These are phyloP conservation scores for Philereme vetulata DNA, from an alignment of 2,888 invertebrate species.

Conservation along the genomic window DNA sequence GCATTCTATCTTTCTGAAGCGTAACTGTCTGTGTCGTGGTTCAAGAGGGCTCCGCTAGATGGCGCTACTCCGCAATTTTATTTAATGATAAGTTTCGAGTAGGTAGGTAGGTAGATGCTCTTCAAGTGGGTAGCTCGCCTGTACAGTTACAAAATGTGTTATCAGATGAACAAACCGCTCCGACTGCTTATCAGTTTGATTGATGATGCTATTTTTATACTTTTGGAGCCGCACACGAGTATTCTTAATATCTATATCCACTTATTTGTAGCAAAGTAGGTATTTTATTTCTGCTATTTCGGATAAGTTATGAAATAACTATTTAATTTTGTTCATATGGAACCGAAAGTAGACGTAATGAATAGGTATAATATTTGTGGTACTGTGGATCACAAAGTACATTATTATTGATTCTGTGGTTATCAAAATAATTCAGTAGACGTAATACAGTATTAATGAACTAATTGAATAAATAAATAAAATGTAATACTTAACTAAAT, in stretches of 20 bases:
- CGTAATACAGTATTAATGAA: no score
- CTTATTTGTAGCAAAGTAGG: neutral
- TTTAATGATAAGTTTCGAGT: neutral
- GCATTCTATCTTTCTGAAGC: neutral
- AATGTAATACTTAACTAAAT: no score
- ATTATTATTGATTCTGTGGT: no score
- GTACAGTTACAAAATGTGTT: conserved; percentile 25
- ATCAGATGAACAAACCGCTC: conserved; percentile 37
- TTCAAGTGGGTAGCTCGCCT: neutral
- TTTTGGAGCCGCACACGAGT: conserved; percentile 6
- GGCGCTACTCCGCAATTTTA: conserved; percentile 2
- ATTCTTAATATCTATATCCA: conserved; percentile 1
- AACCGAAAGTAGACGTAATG: no score
- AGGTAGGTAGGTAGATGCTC: neutral
- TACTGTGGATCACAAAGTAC: no score
- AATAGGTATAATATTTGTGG: no score
- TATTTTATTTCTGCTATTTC: neutral
- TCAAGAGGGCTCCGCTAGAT: conserved; percentile 7
- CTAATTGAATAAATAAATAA: no score
- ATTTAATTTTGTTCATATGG: no score
- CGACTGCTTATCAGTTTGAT: conserved; percentile 39
- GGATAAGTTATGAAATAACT: neutral
- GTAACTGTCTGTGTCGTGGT: neutral
- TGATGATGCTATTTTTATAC: conserved; percentile 41
- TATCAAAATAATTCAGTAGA: no score